phyloP scores from a whole-genome alignment of 2,797 vertebrate genomes.

The Mionectes olivaceus region DNA sequence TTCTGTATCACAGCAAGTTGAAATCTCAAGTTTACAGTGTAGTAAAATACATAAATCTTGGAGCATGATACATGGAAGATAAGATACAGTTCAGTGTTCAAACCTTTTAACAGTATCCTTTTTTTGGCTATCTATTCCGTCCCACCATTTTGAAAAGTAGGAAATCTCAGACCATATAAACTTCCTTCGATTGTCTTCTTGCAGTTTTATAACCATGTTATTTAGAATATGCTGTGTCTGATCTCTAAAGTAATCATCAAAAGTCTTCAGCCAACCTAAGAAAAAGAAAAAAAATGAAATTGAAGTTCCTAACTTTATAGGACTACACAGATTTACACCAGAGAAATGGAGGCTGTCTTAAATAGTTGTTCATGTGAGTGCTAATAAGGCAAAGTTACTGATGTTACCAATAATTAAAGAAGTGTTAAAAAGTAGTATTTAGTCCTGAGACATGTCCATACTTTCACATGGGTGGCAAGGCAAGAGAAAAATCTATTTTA shows the following conservation, averaged over 20 bases:
- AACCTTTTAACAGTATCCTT: constrained; percentile 88
- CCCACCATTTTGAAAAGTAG: constrained; percentile 94
- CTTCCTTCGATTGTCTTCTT: constrained; percentile 85
- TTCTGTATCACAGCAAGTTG: not conserved
- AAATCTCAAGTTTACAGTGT: not conserved
- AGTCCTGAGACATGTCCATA: not conserved
- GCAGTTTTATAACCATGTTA: constrained; percentile 91
- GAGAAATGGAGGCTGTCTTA: not conserved
- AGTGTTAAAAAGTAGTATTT: not conserved
- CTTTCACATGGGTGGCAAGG: not conserved
- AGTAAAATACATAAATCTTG: not conserved
- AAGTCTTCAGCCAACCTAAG: constrained; percentile 95
- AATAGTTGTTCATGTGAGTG: not conserved
- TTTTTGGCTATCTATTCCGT: constrained; percentile 86
- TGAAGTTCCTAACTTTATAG: not conserved
- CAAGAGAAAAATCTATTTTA: not conserved
- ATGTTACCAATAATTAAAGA: not conserved
- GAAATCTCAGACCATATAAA: constrained; percentile 95
- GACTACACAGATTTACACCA: not conserved
- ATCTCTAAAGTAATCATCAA: constrained; percentile 91
- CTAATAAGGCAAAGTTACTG: not conserved
- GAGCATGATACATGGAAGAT: not conserved
- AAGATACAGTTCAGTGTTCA: constrained; percentile 31
- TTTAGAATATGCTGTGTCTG: constrained; percentile 92
- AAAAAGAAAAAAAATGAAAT: constrained; percentile 25